Evolutionary conservation across 2,888 invertebrate species (phyloP).

Genomic region (Pristionchus entomophagus): DNA sequence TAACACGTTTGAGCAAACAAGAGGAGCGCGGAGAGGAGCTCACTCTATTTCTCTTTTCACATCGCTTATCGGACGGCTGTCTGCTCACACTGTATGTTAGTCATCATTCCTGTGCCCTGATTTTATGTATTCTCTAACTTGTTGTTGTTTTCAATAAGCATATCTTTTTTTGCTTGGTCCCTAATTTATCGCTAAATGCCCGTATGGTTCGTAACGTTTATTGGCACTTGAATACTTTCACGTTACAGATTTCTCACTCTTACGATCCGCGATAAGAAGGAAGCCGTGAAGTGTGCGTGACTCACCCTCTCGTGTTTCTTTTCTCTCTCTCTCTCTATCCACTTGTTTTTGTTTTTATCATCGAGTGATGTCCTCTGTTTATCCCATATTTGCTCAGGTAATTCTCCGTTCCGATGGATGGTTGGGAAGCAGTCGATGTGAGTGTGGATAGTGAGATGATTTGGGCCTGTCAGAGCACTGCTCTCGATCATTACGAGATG

Average conservation of each 20-base stretch:
- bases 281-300: not conserved
- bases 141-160: too few species aligned
- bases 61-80: slow-evolving; percentile 2
- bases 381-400: not conserved
- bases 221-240: too few species aligned
- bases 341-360: not conserved
- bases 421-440: not conserved
- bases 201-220: too few species aligned
- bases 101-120: not conserved
- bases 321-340: not conserved
- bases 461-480: not conserved
- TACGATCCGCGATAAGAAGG: too few species aligned
- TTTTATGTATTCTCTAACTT: too few species aligned
- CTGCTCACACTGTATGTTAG: not conserved
- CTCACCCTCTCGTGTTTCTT: not conserved
- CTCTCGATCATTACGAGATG: not conserved
- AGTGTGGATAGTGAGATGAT: not conserved
- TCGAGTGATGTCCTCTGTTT: not conserved
- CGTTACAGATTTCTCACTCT: too few species aligned
- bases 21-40: not conserved
- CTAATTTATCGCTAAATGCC: too few species aligned
- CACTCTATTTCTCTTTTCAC: slow-evolving; percentile 1
- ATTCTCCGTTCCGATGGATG: not conserved
- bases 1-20: slow-evolving; percentile 23
- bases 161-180: too few species aligned